phyloP scores from a whole-genome alignment of 1,140 invertebrate species.

The Xylocopa sonorina region DNA sequence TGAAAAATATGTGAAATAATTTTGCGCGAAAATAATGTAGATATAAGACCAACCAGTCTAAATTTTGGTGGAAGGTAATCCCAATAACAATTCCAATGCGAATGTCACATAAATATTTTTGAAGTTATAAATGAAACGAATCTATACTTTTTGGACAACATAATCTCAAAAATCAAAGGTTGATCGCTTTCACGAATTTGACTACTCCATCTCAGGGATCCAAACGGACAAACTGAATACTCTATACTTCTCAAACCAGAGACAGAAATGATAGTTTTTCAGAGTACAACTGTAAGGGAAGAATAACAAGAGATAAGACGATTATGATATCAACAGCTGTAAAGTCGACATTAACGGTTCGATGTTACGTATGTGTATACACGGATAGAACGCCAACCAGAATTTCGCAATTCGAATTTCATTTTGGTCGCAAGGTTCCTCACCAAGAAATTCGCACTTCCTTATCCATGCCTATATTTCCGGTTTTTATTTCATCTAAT shows the following conservation, averaged over 20 bases:
- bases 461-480: background rate
- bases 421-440: background rate
- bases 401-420: background rate
- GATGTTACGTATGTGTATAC: background rate
- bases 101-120: background rate
- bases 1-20: background rate
- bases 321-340: background rate
- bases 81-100: too few relatives aligned
- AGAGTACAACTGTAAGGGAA: background rate
- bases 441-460: slow-evolving; percentile 14
- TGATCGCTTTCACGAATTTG: too few relatives aligned
- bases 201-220: too few relatives aligned
- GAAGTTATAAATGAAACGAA: background rate
- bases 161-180: too few relatives aligned
- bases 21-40: background rate
- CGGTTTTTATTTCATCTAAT: background rate
- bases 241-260: background rate
- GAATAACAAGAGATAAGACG: background rate
- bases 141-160: too few relatives aligned
- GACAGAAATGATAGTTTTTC: background rate
- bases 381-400: slow-evolving; percentile 7
- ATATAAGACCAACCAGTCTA: background rate
- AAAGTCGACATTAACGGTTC: background rate
- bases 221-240: too few relatives aligned
- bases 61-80: background rate